Base-by-base conservation (phyloP, 1,140 invertebrate species). In the Meteorus sp. region DNA sequence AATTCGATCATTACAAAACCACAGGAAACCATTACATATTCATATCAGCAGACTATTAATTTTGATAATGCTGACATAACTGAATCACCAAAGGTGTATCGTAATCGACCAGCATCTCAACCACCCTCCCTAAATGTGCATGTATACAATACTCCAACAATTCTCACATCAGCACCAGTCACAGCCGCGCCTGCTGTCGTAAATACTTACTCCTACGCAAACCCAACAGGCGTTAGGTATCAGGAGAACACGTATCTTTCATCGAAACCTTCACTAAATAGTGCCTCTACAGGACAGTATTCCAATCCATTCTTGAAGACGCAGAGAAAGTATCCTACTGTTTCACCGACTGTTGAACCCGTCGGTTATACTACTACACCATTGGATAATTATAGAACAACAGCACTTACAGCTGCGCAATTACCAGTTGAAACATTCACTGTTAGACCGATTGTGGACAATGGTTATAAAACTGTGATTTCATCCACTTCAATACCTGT, bases 1-100 rank as follows among this genome's bases (percentile, higher is more conserved):
- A 6, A 8, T n/a, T 47, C 43, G 4, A 44, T 29, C 8, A 5
- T 11, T 41, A 20, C 44, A 3, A 33, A 19, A 11, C 31, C 9
- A 33, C n/a, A 3, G 37, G 19, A 19, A 53, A n/a, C 22, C 0
- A 11, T 3, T 31, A 50, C n/a, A 6, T 76, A 70, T 53, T 63
- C 69, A 1, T 73, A 72, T 56, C 44, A 61, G 0, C 70, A 62
- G 17, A 72, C 76, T 17, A 43, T 68, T 39, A 50, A 70, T 23
- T 52, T 70, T 1, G 61, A 64, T 52, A 56, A 53, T 11, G 50
- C 15, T 3, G 44, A 60, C 3, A 37, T 62, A 13, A 29, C 9
- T 15, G 6, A 39, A 13, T 41, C 55, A 2, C 15, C 60, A n/a
- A 29, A 33, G 2, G 19, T 60, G 8, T 53, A 22, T 2, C 9